phyloP scores from a whole-genome alignment of 2,888 invertebrate genomes.

The Lydus trimaculatus region DNA sequence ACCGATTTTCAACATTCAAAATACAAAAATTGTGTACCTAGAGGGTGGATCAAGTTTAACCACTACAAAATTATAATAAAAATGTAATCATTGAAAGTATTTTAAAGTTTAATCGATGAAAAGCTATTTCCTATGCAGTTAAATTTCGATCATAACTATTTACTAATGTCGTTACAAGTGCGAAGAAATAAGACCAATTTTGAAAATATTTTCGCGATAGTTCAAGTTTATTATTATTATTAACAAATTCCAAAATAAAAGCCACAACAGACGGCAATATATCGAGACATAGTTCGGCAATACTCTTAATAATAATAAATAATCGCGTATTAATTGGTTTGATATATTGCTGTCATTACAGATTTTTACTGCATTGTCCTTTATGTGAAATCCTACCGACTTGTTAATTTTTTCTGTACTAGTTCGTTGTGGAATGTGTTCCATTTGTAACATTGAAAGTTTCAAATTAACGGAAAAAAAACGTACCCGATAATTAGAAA shows the following conservation, averaged over 20 bases:
- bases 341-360: conserved; percentile 59
- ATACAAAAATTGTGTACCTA: not conserved
- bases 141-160: no score
- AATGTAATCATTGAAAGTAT: no score
- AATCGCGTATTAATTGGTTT: conserved; percentile 61
- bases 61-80: no score
- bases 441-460: conserved; percentile 49
- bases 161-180: no score
- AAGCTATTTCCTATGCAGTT: no score
- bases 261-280: conserved; percentile 3
- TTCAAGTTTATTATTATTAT: not conserved
- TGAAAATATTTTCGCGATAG: not conserved
- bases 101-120: no score
- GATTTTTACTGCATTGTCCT: conserved; percentile 57
- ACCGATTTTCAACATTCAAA: not conserved
- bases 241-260: not conserved
- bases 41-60: not conserved
- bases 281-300: conserved; percentile 53
- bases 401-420: conserved; percentile 34
- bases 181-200: no score
- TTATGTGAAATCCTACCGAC: conserved; percentile 56
- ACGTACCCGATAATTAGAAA: conserved; percentile 34
- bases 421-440: conserved; percentile 53
- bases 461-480: conserved; percentile 45
- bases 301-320: conserved; percentile 59